These are phyloP conservation scores for Cottoperca gobio DNA, from an alignment of 2,797 vertebrate genomes.

Conservation along the genomic window DNA sequence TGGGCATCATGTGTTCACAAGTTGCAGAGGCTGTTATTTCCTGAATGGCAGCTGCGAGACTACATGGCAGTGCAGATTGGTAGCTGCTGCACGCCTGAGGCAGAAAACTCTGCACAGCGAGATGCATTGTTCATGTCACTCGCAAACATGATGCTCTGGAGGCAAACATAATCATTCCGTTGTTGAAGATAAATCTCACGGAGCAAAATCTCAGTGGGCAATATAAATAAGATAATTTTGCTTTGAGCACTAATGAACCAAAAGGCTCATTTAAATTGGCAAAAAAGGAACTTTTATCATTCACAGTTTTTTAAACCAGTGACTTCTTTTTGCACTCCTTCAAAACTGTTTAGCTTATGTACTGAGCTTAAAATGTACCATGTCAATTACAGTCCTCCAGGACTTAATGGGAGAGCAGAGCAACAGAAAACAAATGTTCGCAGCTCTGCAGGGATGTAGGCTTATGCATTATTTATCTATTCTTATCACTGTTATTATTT, in stretches of 20 bases:
- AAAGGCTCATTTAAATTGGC: conserved; percentile 1
- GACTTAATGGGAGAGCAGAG: conserved; percentile 1
- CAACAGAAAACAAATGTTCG: conserved; percentile 15
- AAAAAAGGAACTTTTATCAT: conserved; percentile 1
- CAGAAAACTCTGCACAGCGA: conserved; percentile 28
- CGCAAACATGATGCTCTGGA: conserved; percentile 15
- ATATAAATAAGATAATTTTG: conserved; percentile 20
- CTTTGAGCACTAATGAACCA: conserved; percentile 13
- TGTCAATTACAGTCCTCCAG: neutral
- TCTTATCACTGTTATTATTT: neutral
- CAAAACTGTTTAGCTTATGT: conserved; percentile 13
- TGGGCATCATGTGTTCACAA: conserved; percentile 10
- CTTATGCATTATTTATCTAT: neutral
- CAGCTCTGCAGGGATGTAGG: neutral
- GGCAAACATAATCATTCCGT: conserved; percentile 27
- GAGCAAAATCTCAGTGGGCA: neutral
- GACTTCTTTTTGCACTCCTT: neutral
- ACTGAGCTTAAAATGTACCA: neutral
- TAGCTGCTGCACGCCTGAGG: conserved; percentile 35
- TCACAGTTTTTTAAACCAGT: neutral
- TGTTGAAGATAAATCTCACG: conserved; percentile 5
- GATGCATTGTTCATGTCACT: conserved; percentile 47
- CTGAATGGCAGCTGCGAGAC: conserved; percentile 44
- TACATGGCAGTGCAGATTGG: conserved; percentile 23
- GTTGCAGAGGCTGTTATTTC: conserved; percentile 42